Evolutionary conservation across 2,113 vertebrate genomes (phyloP), one percentile per base, ranked within the genome.

Genomic region (Sigmodon hispidus): DNA sequence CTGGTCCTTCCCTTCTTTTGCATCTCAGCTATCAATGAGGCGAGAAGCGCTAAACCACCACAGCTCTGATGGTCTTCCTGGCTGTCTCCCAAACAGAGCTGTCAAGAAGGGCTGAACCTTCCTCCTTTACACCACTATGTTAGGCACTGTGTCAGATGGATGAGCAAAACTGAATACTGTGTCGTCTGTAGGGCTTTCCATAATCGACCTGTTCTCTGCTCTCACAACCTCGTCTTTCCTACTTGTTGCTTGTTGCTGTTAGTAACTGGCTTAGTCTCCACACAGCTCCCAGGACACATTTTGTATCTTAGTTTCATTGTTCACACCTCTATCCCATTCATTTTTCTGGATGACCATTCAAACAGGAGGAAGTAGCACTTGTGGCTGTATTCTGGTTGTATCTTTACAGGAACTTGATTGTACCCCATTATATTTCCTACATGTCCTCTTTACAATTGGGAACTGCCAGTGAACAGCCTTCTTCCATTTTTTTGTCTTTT

Each of bases 341-440:
- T 84, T 73, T 73, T 72, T 50, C n/a, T 73, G 11, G 63, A 70
- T n/a, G 43, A 79, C 10, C 40, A 61, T 36, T 59, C 11, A 40
- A 2, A 3, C 87, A n/a, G 4, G 79, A 61, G 48, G 34, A 57
- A 0, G 7, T 0, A 63, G 45, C 15, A n/a, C n/a, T 81, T 85
- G 4, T 3, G 9, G 17, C 1, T 36, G 36, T 22, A 19, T 1
- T 34, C 34, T 21, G 40, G 13, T 16, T 26, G 0, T 17, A 1
- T 45, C 67, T 48, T 36, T 65, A 22, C 43, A 2, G 19, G 12
- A 59, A 67, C 22, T 22, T 36, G 5, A 43, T 2, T 34, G 3
- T 50, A 4, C 43, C 12, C 50, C 31, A 22, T 11, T 15, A 10
- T 1, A 43, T 36, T 8, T 29, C 16, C 19, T 0, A 11, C 1